Evolutionary conservation across 2,113 vertebrate species (phyloP), one percentile per base, ranked within the genome.

Genomic region (Picathartes gymnocephalus): DNA sequence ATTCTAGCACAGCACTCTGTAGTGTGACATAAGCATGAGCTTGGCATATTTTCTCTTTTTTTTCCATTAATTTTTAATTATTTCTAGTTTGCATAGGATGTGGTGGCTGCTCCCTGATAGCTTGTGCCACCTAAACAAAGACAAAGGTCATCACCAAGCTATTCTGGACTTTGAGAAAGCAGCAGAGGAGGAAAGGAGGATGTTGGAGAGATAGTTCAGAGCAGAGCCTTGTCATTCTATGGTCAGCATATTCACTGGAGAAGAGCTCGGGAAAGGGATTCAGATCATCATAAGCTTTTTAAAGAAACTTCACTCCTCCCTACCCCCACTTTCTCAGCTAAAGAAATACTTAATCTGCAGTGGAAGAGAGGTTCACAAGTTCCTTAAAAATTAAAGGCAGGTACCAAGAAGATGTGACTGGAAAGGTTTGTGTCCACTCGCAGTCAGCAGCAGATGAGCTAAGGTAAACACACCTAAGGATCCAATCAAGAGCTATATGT

Each of bases 111-210:
- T 86, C 76, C 19, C 31, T 58, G 22, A 40, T 4, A 69, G 35
- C 30, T 3, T 27, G 23, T 78, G 53, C 54, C 25, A 27, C 12
- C 20, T 58, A 51, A 66, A 72, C 10, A 70, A 86, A 76, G 40
- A 28, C 1, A 0, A 35, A 33, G 33, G 21, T 24, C 1, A 3
- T 39, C 48, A 58, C 40, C 11, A 37, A 61, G 28, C 3, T 9
- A 25, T 70, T 81, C 28, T 62, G n/a, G 21, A 12, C 7, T 78
- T 54, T 40, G 35, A 79, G 47, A 74, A 93, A n/a, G 37, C 4
- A 24, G 44, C 5, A 51, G 45, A 51, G 71, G 20, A 73, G 25
- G 25, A 80, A 78, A 60, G 19, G 27, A 58, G 27, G 6, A 57
- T 56, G 30, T 39, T 78, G 47, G 61, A 81, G 10, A 35, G 54